Evolutionary conservation across 2,888 invertebrate genomes (phyloP).

Genomic region (Cyrtodaria siliqua): DNA sequence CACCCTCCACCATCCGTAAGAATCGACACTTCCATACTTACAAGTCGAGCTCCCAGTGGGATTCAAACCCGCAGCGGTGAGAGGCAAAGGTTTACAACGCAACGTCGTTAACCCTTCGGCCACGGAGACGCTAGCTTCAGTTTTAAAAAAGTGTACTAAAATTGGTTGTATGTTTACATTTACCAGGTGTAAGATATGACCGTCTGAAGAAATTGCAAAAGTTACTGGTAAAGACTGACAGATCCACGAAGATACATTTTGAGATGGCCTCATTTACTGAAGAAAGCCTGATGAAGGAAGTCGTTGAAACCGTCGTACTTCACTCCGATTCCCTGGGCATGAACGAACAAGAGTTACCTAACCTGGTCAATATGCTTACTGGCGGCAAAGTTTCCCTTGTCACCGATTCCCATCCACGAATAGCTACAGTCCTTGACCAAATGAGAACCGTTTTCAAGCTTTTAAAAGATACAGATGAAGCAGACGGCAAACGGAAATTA

Average conservation of each 20-base stretch:
- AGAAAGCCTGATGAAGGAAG: constrained; percentile 89
- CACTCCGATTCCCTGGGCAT: constrained; percentile 94
- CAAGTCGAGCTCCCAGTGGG: too few relatives aligned
- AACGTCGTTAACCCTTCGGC: too few relatives aligned
- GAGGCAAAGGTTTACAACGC: too few relatives aligned
- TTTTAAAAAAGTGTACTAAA: too few relatives aligned
- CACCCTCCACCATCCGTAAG: too few relatives aligned
- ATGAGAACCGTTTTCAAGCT: constrained; percentile 90
- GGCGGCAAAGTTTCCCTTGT: constrained; percentile 91
- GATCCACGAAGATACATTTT: constrained; percentile 90
- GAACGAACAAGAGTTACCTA: constrained; percentile 95
- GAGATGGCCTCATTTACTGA: constrained; percentile 96
- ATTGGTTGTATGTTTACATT: too few relatives aligned
- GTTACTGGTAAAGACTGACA: constrained; percentile 89
- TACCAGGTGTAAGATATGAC: constrained; percentile 90
- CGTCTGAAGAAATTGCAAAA: constrained; percentile 89
- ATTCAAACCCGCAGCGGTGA: too few relatives aligned
- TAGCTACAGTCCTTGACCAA: constrained; percentile 93
- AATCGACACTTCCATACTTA: too few relatives aligned
- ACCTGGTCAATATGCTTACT: constrained; percentile 90
- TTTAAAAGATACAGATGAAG: constrained; percentile 70
- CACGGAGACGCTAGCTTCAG: too few relatives aligned
- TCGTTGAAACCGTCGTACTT: constrained; percentile 90
- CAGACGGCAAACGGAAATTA: constrained; percentile 88
- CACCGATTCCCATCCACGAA: constrained; percentile 92